Base-by-base conservation (phyloP, 2,113 vertebrate species). In the Porphyrio hochstetteri region DNA sequence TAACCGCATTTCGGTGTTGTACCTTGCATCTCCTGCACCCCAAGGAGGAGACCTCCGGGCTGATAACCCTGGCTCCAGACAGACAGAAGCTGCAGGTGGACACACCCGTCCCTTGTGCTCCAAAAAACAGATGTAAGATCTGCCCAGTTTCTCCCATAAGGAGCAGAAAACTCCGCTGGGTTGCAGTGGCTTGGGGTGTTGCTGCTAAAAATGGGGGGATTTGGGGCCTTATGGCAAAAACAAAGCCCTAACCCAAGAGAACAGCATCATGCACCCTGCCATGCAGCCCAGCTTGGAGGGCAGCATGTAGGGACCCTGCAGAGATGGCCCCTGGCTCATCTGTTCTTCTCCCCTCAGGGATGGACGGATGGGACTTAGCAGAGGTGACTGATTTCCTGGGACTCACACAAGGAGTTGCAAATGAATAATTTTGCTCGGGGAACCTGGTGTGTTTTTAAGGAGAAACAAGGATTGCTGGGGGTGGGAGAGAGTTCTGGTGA, bases 301-400 rank as follows among this genome's bases (percentile, higher is more conserved):
- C 31, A 50, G 56, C 9, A 0, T 15, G 67, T 38, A 28, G 38
- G 44, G 56, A 52, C 48, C 35, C 36, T 25, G 36, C 35, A 8
- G 76, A 83, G 42, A 13, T 67, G 53, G 23, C 36, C 63, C 25
- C 36, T 77, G 69, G 46, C 36, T 33, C 3, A 0, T 83, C 71
- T 61, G 14, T 35, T 88, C 82, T 69, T 42, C 28, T 46, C 24
- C 1, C 2, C 36, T 64, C 0, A 0, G 4, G 6, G 35, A 0
- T 13, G 48, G 53, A 56, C 92, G 86, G 88, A 76, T 92, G 71
- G 53, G 48, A 5, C n/a, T 61, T 24, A 28, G 5, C 69, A 31
- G 44, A 38, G 46, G 48, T 71, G 63, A 87, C 29, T 90, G 79
- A 77, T 60, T 84, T 94, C 79, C 71, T 81, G 50, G 36, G 74